Evolutionary conservation across 64 coral and sea anemone genomes (phyloP), one percentile per base, ranked within the genome.

Genomic region (Porites australiensis): DNA sequence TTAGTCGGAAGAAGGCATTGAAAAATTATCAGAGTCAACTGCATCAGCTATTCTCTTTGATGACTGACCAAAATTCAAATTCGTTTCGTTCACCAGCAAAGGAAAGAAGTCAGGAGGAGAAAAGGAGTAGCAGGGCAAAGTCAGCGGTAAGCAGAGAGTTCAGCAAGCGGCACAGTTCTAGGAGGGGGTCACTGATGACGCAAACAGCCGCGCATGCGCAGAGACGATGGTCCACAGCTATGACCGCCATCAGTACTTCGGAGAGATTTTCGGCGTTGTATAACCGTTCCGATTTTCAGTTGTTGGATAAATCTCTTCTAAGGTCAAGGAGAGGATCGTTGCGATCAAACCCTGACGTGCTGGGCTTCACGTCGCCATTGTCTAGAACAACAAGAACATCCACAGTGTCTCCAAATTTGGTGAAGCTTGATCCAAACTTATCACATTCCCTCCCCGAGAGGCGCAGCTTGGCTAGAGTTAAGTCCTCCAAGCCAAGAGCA

Each of bases 31-130:
- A 65, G 62, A 83, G 79, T 27, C 79, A 83, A 13, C 14, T 83
- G 43, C 79, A 59, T 49, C 43, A 65, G 15, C 79, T 83, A 19
- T 67, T 83, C 46, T 20, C 45, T 47, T 51, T 84, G 46, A 69
- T 84, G 81, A 52, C 81, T n/a, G 44, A 84, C 6, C 62, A 84
- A 50, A 22, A 16, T 13, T 68, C 81, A 1, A 45, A 67, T 69
- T 84, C 81, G 1, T 84, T 84, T 68, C 81, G 81, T n/a, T 51
- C 62, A 6, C 51, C 58, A 22, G 81, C 81, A 51, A 84, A 50
- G 63, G 16, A n/a, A 5, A 50, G 10, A 19, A 47, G 13, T 44
- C 11, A 23, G 6, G 45, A 19, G 44, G 16, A 84, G 19, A 8
- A 8, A 4, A n/a, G 3, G 47, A 76, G 13, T 48, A 18, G 37